These are phyloP conservation scores for Phortica variegata DNA, from an alignment of 1,140 invertebrate genomes.

Conservation along the genomic window DNA sequence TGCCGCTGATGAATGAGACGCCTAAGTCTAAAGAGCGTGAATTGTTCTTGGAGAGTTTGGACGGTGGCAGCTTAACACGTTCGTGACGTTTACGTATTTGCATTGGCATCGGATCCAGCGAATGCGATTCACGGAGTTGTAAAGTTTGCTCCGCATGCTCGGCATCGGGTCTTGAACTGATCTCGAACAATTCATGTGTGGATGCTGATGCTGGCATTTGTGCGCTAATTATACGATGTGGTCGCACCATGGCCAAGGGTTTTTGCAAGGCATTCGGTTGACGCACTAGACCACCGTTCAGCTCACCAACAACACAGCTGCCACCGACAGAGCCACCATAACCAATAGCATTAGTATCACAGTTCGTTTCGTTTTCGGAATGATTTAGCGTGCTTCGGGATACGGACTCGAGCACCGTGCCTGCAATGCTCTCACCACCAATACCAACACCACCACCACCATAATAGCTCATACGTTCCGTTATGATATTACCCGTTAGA, in stretches of 20 bases:
- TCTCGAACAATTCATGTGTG: slow-evolving; percentile 14
- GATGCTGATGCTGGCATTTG: slow-evolving; percentile 20
- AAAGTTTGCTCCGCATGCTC: slow-evolving; percentile 16
- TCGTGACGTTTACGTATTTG: slow-evolving; percentile 44
- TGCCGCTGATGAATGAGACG: slow-evolving; percentile 47
- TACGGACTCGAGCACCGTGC: slow-evolving; percentile 33
- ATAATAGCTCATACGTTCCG: slow-evolving; percentile 9
- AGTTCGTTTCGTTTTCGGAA: slow-evolving; percentile 56
- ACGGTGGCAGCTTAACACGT: slow-evolving; percentile 41
- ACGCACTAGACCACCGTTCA: slow-evolving; percentile 30
- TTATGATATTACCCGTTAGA: slow-evolving; percentile 17
- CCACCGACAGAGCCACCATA: slow-evolving; percentile 16
- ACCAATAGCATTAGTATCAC: slow-evolving; percentile 42
- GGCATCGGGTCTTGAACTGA: slow-evolving; percentile 13
- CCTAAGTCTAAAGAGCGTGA: slow-evolving; percentile 48
- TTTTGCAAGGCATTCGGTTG: slow-evolving; percentile 47
- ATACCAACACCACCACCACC: slow-evolving; percentile 19
- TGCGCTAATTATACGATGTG: slow-evolving; percentile 49
- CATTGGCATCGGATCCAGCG: slow-evolving; percentile 49
- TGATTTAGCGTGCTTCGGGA: slow-evolving; percentile 56
- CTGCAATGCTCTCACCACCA: slow-evolving; percentile 2
- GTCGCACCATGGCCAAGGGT: slow-evolving; percentile 51
- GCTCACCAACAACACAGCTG: slow-evolving; percentile 21
- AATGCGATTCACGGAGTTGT: slow-evolving; percentile 44
- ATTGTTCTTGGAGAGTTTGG: slow-evolving; percentile 52